phyloP scores from a whole-genome alignment of 2,888 invertebrate genomes.

The Philopedon plagiatum region DNA sequence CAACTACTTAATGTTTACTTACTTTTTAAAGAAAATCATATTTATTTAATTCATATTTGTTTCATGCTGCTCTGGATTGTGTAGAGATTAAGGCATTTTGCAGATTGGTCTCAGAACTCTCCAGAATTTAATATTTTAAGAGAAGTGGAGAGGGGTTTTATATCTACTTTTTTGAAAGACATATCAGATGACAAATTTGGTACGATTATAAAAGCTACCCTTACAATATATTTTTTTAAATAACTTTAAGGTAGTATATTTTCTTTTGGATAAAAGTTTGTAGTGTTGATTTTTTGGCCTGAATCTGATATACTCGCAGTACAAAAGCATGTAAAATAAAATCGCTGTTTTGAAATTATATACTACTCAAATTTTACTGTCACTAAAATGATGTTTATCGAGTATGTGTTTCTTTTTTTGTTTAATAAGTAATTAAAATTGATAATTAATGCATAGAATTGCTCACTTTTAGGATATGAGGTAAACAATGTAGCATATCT shows the following conservation, averaged over 20 bases:
- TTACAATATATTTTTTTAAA: no score
- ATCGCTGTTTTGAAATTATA: no score
- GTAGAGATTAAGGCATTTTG: slow-evolving; percentile 79
- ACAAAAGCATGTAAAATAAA: no score
- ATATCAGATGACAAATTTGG: slow-evolving; percentile 72
- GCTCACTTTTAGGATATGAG: slow-evolving; percentile 64
- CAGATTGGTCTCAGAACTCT: slow-evolving; percentile 82
- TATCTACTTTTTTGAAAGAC: slow-evolving; percentile 77
- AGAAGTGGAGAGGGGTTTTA: slow-evolving; percentile 81
- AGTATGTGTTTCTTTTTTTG: no score
- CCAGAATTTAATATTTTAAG: slow-evolving; percentile 80
- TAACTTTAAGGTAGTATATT: no score
- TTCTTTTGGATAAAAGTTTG: no score
- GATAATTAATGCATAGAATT: no score
- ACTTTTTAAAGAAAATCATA: slow-evolving; percentile 1
- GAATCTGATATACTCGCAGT: no score
- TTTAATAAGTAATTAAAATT: no score
- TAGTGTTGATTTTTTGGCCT: no score
- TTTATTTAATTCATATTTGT: slow-evolving; percentile 40
- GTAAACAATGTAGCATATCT: slow-evolving; percentile 69
- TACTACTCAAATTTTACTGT: no score
- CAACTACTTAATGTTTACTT: background rate
- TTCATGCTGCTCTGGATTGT: slow-evolving; percentile 61
- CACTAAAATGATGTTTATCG: no score
- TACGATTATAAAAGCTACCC: slow-evolving; percentile 60